A percentile compares a stretch with the other conserved stretches of the same genome.
Conservation (phyloP, 2,113 vertebrate genomes). For the Rhinoptilus africanus region DNA sequence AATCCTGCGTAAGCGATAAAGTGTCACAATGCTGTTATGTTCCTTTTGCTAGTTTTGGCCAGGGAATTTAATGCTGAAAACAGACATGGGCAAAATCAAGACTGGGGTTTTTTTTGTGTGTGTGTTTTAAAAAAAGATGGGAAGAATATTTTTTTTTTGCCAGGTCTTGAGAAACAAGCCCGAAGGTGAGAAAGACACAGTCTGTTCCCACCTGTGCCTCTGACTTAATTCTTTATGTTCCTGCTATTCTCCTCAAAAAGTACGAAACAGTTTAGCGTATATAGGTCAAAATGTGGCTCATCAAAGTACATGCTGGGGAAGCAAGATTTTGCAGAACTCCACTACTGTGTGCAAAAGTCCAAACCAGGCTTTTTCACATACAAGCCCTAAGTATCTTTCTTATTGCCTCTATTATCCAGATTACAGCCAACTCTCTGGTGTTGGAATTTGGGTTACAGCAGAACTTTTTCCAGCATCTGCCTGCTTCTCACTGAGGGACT, state of each 20-base stretch:
- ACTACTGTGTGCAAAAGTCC: not conserved
- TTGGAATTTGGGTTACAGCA: not conserved
- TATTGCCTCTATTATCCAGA: not conserved
- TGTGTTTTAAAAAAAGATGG: not conserved
- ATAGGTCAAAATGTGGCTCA: not conserved
- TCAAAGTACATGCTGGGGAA: not conserved
- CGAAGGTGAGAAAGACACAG: not conserved
- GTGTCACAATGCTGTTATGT: not conserved
- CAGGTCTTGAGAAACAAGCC: not conserved
- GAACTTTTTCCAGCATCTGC: not conserved
- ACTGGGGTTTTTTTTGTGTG: not conserved
- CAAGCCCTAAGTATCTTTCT: not conserved
- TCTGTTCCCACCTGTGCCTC: not conserved
- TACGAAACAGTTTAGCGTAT: not conserved
- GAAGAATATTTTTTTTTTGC: not conserved
- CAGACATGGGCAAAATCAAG: not conserved
- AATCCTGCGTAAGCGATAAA: conserved; percentile 6
- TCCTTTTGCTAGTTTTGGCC: not conserved
- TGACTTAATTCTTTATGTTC: not conserved
- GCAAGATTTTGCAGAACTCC: not conserved
- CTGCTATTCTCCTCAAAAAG: not conserved
- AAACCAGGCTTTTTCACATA: not conserved
- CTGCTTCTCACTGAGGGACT: not conserved
- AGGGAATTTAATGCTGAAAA: conserved; percentile 18
- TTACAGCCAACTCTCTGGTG: not conserved